Conservation (phyloP, 1,140 invertebrate species). For the Calephelis virginiensis region DNA sequence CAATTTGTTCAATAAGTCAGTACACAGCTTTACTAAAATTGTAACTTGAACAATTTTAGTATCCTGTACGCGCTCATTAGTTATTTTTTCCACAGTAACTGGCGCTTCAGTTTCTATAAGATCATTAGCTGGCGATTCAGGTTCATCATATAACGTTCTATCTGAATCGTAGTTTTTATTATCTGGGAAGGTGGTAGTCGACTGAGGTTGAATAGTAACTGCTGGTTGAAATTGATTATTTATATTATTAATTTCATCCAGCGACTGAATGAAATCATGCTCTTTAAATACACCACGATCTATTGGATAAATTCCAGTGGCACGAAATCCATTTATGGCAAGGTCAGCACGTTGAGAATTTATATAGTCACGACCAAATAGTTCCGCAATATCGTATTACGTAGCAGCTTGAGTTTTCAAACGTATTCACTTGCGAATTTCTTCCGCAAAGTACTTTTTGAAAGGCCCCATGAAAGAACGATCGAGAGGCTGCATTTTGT, state of each 20-base stretch:
- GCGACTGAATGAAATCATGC: conserved; percentile 3
- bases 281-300: conserved; percentile 5
- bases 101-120: not conserved
- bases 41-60: no score
- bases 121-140: not conserved
- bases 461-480: conserved; percentile 14
- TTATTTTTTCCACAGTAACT: not conserved
- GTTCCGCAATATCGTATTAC: not conserved
- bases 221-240: not conserved
- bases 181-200: not conserved
- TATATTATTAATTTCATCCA: conserved; percentile 3
- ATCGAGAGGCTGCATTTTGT: conserved; percentile 21
- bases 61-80: not conserved
- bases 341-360: conserved; percentile 1
- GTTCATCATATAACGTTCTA: not conserved
- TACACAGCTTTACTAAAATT: no score
- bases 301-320: not conserved
- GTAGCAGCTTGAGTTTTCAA: not conserved
- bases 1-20: no score
- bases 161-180: conserved; percentile 5
- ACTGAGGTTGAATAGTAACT: not conserved
- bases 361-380: conserved; percentile 9
- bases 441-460: conserved; percentile 22
- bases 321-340: conserved; percentile 4
- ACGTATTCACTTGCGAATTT: conserved; percentile 9